These are phyloP conservation scores for Hipposideros larvatus DNA, from an alignment of 2,797 vertebrate species.

Conservation along the genomic window DNA sequence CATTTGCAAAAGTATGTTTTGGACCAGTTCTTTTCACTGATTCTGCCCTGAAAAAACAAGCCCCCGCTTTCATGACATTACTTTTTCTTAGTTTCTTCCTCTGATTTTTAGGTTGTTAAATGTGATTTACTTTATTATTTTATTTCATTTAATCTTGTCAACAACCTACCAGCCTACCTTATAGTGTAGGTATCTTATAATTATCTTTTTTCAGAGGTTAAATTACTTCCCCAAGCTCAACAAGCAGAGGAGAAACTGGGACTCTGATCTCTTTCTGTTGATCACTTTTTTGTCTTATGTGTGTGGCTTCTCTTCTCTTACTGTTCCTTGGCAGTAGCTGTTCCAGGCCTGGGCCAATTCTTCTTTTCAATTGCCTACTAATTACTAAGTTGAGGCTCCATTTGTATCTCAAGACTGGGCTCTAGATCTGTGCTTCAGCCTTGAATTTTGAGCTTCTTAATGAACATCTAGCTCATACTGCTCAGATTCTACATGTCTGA, in stretches of 20 bases:
- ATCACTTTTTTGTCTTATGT: neutral
- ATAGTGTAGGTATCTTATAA: neutral
- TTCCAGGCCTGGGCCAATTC: neutral
- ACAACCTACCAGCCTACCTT: neutral
- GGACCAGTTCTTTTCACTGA: slow-evolving; percentile 11
- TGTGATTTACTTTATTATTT: slow-evolving; percentile 53
- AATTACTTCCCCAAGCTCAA: slow-evolving; percentile 47
- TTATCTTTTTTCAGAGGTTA: slow-evolving; percentile 2
- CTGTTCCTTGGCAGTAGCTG: neutral
- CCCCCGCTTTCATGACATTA: neutral
- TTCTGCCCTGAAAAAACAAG: slow-evolving; percentile 13
- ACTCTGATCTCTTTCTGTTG: neutral
- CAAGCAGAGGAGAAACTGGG: neutral
- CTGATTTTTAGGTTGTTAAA: slow-evolving; percentile 47
- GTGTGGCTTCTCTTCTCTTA: neutral
- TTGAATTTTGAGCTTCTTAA: neutral
- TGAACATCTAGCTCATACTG: neutral
- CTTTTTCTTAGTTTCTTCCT: neutral
- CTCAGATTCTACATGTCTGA: neutral
- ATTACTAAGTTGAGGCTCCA: neutral
- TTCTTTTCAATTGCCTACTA: neutral
- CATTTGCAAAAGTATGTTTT: slow-evolving; percentile 35
- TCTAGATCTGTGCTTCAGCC: neutral
- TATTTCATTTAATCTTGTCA: slow-evolving; percentile 18
- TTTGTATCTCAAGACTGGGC: neutral